Evolutionary conservation across 2,888 invertebrate genomes (phyloP), one percentile per base, ranked within the genome.

Genomic region (Dione vanillae): DNA sequence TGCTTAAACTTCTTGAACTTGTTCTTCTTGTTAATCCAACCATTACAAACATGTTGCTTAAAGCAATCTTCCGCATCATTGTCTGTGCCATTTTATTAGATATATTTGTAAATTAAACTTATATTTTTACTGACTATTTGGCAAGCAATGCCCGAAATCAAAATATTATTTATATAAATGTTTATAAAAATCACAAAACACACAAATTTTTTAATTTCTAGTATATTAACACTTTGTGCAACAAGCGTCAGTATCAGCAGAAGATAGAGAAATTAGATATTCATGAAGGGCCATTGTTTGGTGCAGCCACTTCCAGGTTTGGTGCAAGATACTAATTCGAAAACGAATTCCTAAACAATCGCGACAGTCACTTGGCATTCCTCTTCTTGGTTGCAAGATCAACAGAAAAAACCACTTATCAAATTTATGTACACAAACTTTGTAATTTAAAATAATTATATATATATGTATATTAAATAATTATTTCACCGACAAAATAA

Each of bases 281-380:
- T 97, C 97, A 95, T 98, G 97, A 74, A 97, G 95, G 82, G 96
- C 96, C 84, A 97, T 96, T 78, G 97, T 98, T 91, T 97, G 97
- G 90, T 98, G 97, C 89, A 98, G 94, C 97, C 97, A 98, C 97
- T 97, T 97, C 96, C 97, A 97, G 87, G 97, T 98, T 93, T 97
- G 97, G 93, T 97, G 97, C 93, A 97, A 96, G 93, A 95, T 95
- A 94, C 96, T 96, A 92, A 96, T 96, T 94, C 97, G 97, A 95
- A 95, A 96, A 94, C 97, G 96, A 94, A 97, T 96, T 94, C 96
- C 97, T 95, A 97, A 94, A 95, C 96, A 96, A 91, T 96, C 96
- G 89, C 95, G 95, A 90, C 95, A 95, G 94, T 95, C 95, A 94
- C 94, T 96, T 95, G 86, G 94, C 94, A 94, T 94, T 92, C 94